A percentile compares a stretch with the other conserved stretches of the same genome.
These are phyloP conservation scores for Lerista edwardsae DNA, from an alignment of 2,797 vertebrate genomes.

Conservation along the genomic window DNA sequence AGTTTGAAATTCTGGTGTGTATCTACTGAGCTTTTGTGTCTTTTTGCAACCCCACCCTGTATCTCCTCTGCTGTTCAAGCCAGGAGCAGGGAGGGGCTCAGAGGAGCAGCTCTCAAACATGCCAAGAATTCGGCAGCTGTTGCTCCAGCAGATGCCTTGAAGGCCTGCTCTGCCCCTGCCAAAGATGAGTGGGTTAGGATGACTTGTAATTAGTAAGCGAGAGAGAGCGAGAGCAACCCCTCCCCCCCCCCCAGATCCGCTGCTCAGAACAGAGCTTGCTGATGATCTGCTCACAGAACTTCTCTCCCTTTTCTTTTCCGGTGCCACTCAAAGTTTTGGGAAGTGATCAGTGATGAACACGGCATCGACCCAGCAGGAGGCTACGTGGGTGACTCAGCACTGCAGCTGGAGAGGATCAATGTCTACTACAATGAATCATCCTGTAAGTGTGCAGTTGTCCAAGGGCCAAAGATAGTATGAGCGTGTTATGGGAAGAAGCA, in stretches of 20 bases:
- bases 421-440: conserved; percentile 95
- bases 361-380: conserved; percentile 89
- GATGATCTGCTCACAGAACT: accelerated
- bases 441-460: conserved; percentile 79
- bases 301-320: conserved; percentile 28
- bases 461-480: not conserved
- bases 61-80: not conserved
- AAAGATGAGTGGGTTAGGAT: not conserved
- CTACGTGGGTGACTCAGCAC: conserved; percentile 88
- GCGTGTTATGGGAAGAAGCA: not conserved
- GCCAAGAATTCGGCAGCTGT: conserved; percentile 57
- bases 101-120: conserved; percentile 9
- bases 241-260: not conserved
- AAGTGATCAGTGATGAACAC: conserved; percentile 94
- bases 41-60: not conserved
- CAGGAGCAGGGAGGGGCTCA: conserved; percentile 29
- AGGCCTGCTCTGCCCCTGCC: not conserved
- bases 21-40: not conserved
- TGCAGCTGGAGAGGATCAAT: conserved; percentile 92
- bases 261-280: not conserved
- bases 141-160: not conserved
- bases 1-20: not conserved
- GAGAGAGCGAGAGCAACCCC: not conserved
- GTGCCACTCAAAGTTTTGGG: conserved; percentile 85
- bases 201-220: not conserved